Conservation (phyloP, 2,113 vertebrate genomes). For the Xiphophorus maculatus region DNA sequence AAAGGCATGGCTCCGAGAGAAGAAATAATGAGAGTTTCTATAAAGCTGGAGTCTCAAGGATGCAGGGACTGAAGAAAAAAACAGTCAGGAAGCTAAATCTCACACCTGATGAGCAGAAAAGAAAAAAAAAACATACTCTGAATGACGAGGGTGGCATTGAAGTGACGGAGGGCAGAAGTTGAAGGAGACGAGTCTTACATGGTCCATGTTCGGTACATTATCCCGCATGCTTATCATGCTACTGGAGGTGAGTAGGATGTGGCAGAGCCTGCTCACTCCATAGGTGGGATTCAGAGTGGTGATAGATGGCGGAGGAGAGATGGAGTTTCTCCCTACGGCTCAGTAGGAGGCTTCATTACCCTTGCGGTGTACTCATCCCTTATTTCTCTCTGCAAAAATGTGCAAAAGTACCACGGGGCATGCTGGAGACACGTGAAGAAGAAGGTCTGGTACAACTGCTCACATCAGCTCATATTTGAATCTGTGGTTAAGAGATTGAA, state of each 20-base stretch:
- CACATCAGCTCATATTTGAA: constrained; percentile 15
- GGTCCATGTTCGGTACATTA: constrained; percentile 19
- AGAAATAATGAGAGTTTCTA: constrained; percentile 54
- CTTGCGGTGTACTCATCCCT: constrained; percentile 38
- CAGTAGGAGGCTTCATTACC: constrained; percentile 68
- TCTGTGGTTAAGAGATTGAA: neutral
- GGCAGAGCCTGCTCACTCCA: constrained; percentile 46
- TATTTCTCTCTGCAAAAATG: constrained; percentile 45
- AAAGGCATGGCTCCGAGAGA: constrained; percentile 34
- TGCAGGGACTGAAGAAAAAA: constrained; percentile 11
- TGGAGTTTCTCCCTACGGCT: constrained; percentile 63
- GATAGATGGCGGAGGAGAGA: constrained; percentile 66
- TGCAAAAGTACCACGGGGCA: constrained; percentile 39
- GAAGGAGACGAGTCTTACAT: constrained; percentile 21
- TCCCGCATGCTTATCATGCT: constrained; percentile 34
- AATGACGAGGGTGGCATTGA: constrained; percentile 19
- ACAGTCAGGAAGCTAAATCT: constrained; percentile 39
- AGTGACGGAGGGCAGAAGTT: constrained; percentile 5
- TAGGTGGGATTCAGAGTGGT: constrained; percentile 52
- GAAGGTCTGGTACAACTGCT: constrained; percentile 24
- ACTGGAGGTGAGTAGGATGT: constrained; percentile 36
- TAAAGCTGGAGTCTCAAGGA: constrained; percentile 8
- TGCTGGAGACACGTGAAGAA: constrained; percentile 18
- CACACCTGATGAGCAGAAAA: constrained; percentile 44
- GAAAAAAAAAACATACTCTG: constrained; percentile 38